A percentile compares a stretch with the other conserved stretches of the same genome.
Conservation (phyloP, 2,113 vertebrate species). For the Agapornis roseicollis region DNA sequence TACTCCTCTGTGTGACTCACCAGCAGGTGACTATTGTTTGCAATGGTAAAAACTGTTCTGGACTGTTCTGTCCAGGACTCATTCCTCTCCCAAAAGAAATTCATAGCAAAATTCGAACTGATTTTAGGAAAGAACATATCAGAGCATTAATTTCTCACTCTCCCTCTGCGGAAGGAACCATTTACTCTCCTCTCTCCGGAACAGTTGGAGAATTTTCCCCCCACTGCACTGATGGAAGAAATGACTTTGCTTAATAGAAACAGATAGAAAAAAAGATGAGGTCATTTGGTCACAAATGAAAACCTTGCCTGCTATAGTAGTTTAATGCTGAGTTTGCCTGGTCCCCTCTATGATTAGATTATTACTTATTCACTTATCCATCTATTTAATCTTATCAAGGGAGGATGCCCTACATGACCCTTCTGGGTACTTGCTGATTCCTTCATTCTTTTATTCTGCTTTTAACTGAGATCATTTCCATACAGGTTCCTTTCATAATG, state of each 20-base stretch:
- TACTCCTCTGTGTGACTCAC: neutral
- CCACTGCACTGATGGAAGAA: neutral
- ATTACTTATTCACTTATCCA: slow-evolving; percentile 66
- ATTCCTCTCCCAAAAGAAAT: neutral
- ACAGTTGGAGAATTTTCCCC: slow-evolving; percentile 33
- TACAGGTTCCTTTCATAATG: slow-evolving; percentile 36
- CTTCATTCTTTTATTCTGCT: slow-evolving; percentile 42
- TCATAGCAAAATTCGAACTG: neutral
- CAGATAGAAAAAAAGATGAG: slow-evolving; percentile 66
- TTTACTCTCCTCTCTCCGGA: neutral
- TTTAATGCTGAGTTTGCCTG: slow-evolving; percentile 40
- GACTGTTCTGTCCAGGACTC: neutral
- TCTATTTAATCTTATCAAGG: slow-evolving; percentile 57
- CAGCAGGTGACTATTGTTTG: neutral
- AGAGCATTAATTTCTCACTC: neutral
- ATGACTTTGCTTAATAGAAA: slow-evolving; percentile 44
- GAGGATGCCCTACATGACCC: slow-evolving; percentile 43
- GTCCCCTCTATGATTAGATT: slow-evolving; percentile 53
- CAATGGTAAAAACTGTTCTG: neutral
- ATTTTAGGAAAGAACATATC: neutral
- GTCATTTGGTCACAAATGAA: slow-evolving; percentile 65
- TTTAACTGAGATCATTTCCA: slow-evolving; percentile 42
- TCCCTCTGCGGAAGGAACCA: neutral
- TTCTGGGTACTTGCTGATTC: slow-evolving; percentile 39
- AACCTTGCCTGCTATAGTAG: slow-evolving; percentile 42